Evolutionary conservation across 2,888 invertebrate genomes (phyloP).

Genomic region (Epinotia ramella): DNA sequence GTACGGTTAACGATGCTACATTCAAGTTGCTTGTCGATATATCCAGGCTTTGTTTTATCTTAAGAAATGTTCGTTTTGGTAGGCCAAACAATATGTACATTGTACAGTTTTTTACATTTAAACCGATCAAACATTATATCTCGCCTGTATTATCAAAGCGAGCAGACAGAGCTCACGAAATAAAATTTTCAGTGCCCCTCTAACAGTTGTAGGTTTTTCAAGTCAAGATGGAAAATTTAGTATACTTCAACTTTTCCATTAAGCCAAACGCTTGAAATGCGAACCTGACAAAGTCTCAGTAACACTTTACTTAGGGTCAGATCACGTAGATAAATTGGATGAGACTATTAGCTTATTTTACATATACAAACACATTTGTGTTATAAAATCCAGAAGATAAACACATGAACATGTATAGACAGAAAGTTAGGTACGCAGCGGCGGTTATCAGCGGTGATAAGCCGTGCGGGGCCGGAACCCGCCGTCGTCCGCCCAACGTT

Average conservation of each 20-base stretch:
- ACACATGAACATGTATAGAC: constrained; percentile 38
- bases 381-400: constrained; percentile 54
- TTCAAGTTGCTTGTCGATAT: constrained; percentile 26
- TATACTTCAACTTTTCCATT: too few species aligned
- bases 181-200: too few species aligned
- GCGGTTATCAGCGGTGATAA: constrained; percentile 79
- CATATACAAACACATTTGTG: constrained; percentile 51
- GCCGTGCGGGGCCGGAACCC: constrained; percentile 68
- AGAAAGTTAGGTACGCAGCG: constrained; percentile 51
- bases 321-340: not conserved
- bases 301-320: too few species aligned
- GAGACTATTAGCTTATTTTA: not conserved
- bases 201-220: too few species aligned
- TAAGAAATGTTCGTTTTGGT: constrained; percentile 24
- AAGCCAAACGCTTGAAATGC: not conserved
- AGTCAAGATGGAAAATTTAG: too few species aligned
- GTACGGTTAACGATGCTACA: constrained; percentile 34
- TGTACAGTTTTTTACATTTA: not conserved
- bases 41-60: constrained; percentile 19
- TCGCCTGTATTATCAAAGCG: too few species aligned
- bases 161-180: too few species aligned
- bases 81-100: not conserved
- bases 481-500: constrained; percentile 61
- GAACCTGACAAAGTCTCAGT: not conserved
- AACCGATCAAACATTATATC: too few species aligned